These are phyloP conservation scores for Palythoa heliodiscus DNA, from an alignment of 92 coral and sea anemone genomes.

Conservation along the genomic window DNA sequence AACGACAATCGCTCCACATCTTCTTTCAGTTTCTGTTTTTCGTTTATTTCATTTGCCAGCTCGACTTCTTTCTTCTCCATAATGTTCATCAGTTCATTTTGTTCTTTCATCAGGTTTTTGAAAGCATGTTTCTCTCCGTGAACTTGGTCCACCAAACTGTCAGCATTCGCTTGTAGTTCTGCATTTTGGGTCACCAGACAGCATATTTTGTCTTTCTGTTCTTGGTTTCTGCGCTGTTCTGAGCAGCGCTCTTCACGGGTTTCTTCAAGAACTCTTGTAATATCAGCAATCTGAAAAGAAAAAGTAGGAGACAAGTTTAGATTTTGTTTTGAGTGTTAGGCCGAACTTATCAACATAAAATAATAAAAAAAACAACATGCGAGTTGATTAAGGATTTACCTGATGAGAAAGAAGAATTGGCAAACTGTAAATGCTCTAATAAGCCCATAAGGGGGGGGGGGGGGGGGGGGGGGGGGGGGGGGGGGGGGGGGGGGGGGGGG, in stretches of 20 bases:
- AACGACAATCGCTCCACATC: constrained; percentile 40
- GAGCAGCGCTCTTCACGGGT: not conserved
- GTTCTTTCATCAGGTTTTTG: not conserved
- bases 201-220: constrained; percentile 23
- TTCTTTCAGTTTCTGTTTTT: constrained; percentile 34
- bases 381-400: no score
- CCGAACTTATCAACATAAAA: no score
- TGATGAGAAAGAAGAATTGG: no score
- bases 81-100: constrained; percentile 5
- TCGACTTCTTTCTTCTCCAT: constrained; percentile 16
- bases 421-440: no score
- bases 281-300: constrained; percentile 1
- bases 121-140: not conserved
- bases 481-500: no score
- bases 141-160: not conserved
- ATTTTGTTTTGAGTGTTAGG: no score
- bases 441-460: no score
- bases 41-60: not conserved
- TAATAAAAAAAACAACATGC: no score
- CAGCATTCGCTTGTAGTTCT: constrained; percentile 2
- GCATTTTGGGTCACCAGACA: not conserved
- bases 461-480: no score
- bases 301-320: not conserved
- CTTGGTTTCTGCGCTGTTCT: constrained; percentile 9
- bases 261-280: constrained; percentile 4